Evolutionary conservation across 1,140 invertebrate genomes (phyloP).

Genomic region (Acromyrmex echinatior): DNA sequence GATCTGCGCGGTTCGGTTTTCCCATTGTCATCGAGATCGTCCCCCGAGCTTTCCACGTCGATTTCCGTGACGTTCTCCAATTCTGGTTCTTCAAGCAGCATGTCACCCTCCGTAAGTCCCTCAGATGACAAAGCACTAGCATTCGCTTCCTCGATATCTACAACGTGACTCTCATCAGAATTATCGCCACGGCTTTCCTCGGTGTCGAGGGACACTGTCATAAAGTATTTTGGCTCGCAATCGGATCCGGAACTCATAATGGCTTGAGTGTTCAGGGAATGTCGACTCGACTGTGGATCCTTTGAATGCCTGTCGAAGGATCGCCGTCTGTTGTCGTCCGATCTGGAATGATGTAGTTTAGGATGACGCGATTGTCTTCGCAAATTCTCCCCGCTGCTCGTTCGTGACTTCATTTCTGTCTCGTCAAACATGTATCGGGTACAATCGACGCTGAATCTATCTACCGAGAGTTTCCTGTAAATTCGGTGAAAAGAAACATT

Average conservation of each 20-base stretch:
- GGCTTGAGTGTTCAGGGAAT: slow-evolving; percentile 82
- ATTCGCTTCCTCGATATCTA: slow-evolving; percentile 79
- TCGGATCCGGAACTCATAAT: slow-evolving; percentile 73
- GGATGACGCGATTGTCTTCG: slow-evolving; percentile 77
- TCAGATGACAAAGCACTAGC: slow-evolving; percentile 67
- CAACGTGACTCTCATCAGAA: slow-evolving; percentile 78
- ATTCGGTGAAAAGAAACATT: slow-evolving; percentile 17
- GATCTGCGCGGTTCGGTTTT: neutral
- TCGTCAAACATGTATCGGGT: slow-evolving; percentile 80
- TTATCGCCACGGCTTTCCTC: slow-evolving; percentile 79
- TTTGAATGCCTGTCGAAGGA: slow-evolving; percentile 83
- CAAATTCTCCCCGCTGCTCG: slow-evolving; percentile 81
- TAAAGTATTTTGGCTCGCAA: slow-evolving; percentile 83
- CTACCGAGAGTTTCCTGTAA: slow-evolving; percentile 80
- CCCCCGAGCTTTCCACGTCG: slow-evolving; percentile 66
- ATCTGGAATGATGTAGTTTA: slow-evolving; percentile 83
- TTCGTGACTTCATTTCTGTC: slow-evolving; percentile 77
- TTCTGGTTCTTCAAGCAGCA: slow-evolving; percentile 83
- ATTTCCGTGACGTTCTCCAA: slow-evolving; percentile 80
- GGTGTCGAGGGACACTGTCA: slow-evolving; percentile 77
- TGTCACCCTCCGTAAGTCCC: slow-evolving; percentile 76
- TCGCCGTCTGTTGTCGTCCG: slow-evolving; percentile 83
- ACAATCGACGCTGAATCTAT: slow-evolving; percentile 81
- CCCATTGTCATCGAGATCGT: slow-evolving; percentile 54
- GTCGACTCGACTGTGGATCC: slow-evolving; percentile 81